Conservation (phyloP, 2,888 invertebrate species). For the Cheilosia variabilis region DNA sequence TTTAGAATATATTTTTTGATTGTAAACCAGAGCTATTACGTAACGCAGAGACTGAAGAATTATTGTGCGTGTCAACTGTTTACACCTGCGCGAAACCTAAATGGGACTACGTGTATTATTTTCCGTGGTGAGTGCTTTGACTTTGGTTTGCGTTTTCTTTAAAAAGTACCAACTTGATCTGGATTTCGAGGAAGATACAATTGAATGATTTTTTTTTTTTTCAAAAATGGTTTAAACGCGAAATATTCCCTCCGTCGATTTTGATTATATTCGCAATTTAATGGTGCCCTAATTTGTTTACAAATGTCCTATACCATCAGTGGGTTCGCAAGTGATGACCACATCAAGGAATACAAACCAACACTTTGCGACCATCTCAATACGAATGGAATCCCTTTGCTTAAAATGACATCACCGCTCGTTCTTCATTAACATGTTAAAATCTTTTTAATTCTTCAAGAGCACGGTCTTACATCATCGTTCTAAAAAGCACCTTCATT, state of each 20-base stretch:
- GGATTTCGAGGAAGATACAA: too few relatives aligned
- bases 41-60: neutral
- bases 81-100: neutral
- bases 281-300: too few relatives aligned
- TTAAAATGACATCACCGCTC: slow-evolving; percentile 30
- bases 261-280: too few relatives aligned
- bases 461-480: slow-evolving; percentile 34
- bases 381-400: too few relatives aligned
- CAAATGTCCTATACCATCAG: too few relatives aligned
- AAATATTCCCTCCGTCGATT: too few relatives aligned
- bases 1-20: neutral
- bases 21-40: neutral
- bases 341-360: too few relatives aligned
- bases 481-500: neutral
- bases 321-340: too few relatives aligned
- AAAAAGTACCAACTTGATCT: neutral
- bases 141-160: neutral
- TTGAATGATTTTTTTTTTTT: too few relatives aligned
- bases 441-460: too few relatives aligned
- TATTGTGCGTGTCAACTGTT: neutral
- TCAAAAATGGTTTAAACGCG: neutral
- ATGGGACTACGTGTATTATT: slow-evolving; percentile 39
- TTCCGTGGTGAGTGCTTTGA: slow-evolving; percentile 44
- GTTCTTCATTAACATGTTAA: slow-evolving; percentile 17
- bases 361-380: neutral